Evolutionary conservation across 2,888 invertebrate species (phyloP), one percentile per base, ranked within the genome.

Genomic region (Sepioteuthis lessoniana): DNA sequence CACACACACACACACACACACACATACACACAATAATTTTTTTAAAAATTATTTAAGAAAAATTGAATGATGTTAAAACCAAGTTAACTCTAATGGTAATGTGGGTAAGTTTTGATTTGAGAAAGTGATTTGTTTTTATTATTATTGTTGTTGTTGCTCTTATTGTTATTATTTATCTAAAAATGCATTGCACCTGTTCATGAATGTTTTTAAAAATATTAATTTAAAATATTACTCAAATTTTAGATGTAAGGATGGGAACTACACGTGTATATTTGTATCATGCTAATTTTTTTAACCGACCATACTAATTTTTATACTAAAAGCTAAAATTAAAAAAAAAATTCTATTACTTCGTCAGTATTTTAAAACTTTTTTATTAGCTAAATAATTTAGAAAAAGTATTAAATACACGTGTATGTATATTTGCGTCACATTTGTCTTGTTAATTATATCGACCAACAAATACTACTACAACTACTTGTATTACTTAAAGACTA

Each of bases 401-500:
- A 31, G 1, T 60, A 31, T 31, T 31, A 10, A 76, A 76, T 35
- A 76, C 76, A 76, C 76, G 76, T 76, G 76, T 76, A 10, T 60
- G 25, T 60, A 76, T 76, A 55, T 76, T n/a, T 35, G 76, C n/a
- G n/a, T 76, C 76, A n/a, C 76, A 76, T 76, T 76, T 76, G 25
- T 76, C 0, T 31, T 76, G n/a, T 76, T 76, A 35, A n/a, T n/a
- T 76, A 35, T n/a, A 31, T 76, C 31, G 31, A 76, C 31, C 31
- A 13, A n/a, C 76, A n/a, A 76, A 25, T 60, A 60, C 76, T 76
- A n/a, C n/a, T 76, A 76, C 76, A n/a, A 35, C 76, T 76, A n/a
- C 76, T 76, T 76, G 76, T 76, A 76, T 76, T 76, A 76, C 60
- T 60, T 60, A 60, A 60, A 76, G n/a, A 35, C 76, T 76, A 76